Evolutionary conservation across 2,113 vertebrate genomes (phyloP).

Genomic region (Calidris pugnax): DNA sequence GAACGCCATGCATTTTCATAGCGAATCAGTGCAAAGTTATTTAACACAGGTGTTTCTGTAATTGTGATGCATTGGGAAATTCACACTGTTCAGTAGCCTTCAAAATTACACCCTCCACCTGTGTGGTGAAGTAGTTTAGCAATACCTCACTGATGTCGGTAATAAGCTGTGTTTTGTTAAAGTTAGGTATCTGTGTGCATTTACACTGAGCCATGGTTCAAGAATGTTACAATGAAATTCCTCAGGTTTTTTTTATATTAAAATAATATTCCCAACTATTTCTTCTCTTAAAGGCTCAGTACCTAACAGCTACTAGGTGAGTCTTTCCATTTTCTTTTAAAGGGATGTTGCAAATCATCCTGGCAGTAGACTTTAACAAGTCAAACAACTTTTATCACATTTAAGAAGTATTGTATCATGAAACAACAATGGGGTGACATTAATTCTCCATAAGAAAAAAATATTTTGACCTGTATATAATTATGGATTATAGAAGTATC

Average conservation of each 20-base stretch:
- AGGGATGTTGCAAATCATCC: neutral
- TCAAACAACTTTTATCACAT: neutral
- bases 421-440: neutral
- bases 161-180: neutral
- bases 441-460: neutral
- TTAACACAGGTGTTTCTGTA: conserved; percentile 74
- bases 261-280: neutral
- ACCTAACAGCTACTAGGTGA: neutral
- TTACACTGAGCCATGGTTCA: neutral
- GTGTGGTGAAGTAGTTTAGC: neutral
- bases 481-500: neutral
- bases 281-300: neutral
- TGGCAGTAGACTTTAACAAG: neutral
- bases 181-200: neutral
- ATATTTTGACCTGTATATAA: neutral
- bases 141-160: neutral
- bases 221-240: neutral
- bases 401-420: neutral
- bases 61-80: conserved; percentile 61
- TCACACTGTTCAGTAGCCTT: conserved; percentile 20
- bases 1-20: conserved; percentile 65
- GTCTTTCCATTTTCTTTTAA: neutral
- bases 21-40: conserved; percentile 58
- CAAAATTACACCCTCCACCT: conserved; percentile 49
- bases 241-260: neutral